Percentiles rank a stretch among this genome's conserved stretches.
Evolutionary conservation across 2,888 invertebrate species (phyloP).

Genomic region (Rhaphigaster nebulosa): DNA sequence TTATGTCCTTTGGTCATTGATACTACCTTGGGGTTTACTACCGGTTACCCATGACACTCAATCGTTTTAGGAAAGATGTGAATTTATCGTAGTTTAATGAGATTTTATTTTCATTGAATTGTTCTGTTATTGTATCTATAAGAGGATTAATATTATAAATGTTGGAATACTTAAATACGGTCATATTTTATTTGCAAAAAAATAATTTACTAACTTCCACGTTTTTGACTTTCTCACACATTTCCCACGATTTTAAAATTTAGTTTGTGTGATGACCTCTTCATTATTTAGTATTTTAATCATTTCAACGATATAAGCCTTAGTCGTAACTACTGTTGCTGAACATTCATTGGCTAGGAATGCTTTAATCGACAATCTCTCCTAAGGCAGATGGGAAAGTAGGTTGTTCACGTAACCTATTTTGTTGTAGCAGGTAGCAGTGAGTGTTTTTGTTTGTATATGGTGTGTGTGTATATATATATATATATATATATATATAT

Average conservation of each 20-base stretch:
- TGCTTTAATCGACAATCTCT: constrained; percentile 1
- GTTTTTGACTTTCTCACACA: too few relatives aligned
- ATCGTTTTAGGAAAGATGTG: neutral
- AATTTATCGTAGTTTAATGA: too few relatives aligned
- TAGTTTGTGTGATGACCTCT: too few relatives aligned
- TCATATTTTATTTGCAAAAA: too few relatives aligned
- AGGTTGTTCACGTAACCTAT: constrained; percentile 27
- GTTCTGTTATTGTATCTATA: too few relatives aligned
- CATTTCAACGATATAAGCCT: neutral
- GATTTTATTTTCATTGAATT: too few relatives aligned
- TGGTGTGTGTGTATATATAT: neutral
- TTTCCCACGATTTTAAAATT: neutral
- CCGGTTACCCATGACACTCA: neutral
- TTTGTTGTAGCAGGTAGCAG: neutral
- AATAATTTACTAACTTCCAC: too few relatives aligned
- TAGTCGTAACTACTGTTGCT: neutral
- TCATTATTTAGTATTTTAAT: neutral
- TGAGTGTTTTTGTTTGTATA: neutral
- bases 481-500: neutral
- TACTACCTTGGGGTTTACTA: neutral
- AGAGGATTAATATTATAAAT: too few relatives aligned
- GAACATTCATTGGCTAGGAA: neutral
- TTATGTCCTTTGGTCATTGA: neutral
- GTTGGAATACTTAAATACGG: too few relatives aligned
- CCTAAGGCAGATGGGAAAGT: constrained; percentile 40